phyloP scores from a whole-genome alignment of 2,797 vertebrate species.

The Galaxias olidus region DNA sequence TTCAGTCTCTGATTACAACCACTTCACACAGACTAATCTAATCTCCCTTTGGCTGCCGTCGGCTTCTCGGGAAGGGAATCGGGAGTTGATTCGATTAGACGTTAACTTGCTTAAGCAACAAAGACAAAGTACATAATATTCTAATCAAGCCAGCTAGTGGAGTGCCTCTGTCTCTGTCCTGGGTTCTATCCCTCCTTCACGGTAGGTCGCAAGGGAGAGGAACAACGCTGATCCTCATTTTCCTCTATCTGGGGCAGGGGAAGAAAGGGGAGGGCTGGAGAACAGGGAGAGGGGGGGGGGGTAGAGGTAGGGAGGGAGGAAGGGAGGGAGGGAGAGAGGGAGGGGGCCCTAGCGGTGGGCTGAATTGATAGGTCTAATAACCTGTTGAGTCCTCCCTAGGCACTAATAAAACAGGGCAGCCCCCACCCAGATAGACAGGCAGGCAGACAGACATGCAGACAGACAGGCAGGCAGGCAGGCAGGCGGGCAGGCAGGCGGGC shows the following conservation, averaged over 20 bases:
- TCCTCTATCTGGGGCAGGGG: conserved; percentile 41
- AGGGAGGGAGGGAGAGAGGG: conserved; percentile 16
- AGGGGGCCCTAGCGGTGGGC: conserved; percentile 11
- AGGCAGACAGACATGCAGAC: conserved; percentile 1
- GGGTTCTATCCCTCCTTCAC: conserved; percentile 17
- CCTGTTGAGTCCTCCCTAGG: conserved; percentile 15
- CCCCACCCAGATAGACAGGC: conserved; percentile 2
- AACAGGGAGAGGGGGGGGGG: neutral
- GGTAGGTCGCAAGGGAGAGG: conserved; percentile 27
- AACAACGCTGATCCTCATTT: conserved; percentile 13
- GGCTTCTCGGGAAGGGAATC: conserved; percentile 15
- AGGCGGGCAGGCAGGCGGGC: no score
- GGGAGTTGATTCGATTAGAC: conserved; percentile 25
- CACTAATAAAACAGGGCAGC: conserved; percentile 11
- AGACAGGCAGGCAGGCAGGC: no score
- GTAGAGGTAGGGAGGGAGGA: neutral
- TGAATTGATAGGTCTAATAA: conserved; percentile 39
- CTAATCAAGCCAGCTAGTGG: neutral
- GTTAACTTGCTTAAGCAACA: conserved; percentile 29
- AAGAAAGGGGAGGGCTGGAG: conserved; percentile 14
- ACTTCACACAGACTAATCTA: conserved; percentile 13
- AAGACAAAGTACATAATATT: conserved; percentile 20
- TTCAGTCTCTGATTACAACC: conserved; percentile 13
- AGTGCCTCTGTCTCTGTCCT: neutral
- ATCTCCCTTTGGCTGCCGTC: conserved; percentile 6